Evolutionary conservation across 2,888 invertebrate genomes (phyloP), one percentile per base, ranked within the genome.

Genomic region (Pammene fasciana): DNA sequence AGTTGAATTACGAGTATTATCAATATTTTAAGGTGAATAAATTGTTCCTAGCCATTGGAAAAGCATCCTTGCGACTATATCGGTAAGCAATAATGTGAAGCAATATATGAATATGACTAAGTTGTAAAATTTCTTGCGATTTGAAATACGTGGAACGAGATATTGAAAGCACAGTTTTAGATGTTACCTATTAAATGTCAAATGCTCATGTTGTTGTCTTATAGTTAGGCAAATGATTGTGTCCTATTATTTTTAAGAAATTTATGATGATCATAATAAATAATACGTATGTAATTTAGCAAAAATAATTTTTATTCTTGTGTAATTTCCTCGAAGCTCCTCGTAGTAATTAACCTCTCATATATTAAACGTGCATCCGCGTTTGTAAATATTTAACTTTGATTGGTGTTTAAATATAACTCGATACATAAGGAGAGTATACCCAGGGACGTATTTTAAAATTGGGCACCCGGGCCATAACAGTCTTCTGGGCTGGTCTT

Each of bases 221-320:
- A 45, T 38, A 34, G 45, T 45, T 59, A 68, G 41, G 56, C 48
- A 56, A 65, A 65, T 65, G n/a, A 65, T 60, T 65, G 65, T 70
- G 65, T 70, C 70, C 70, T 70, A 70, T 70, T 70, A 65, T 54
- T 65, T n/a, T 65, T 70, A 70, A 60, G 65, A 10, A 60, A 48
- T 48, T 65, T 26, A 41, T 41, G 55, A 46, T 70, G 68, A 46
- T 36, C 43, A 45, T 65, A 57, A 52, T 36, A 48, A 60, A 57
- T 65, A 64, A 70, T 60, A 55, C 52, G 54, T 65, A 62, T 62
- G 11, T 59, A 59, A 70, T 55, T 65, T 43, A 70, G 55, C 14
- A 48, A 34, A 41, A 54, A 54, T 5, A 8, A 7, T 8, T 9
- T 60, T n/a, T n/a, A n/a, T n/a, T 70, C 60, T 45, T 7, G 36